These are phyloP conservation scores for Gephyroberyx darwinii DNA, from an alignment of 2,797 vertebrate species.

Conservation along the genomic window DNA sequence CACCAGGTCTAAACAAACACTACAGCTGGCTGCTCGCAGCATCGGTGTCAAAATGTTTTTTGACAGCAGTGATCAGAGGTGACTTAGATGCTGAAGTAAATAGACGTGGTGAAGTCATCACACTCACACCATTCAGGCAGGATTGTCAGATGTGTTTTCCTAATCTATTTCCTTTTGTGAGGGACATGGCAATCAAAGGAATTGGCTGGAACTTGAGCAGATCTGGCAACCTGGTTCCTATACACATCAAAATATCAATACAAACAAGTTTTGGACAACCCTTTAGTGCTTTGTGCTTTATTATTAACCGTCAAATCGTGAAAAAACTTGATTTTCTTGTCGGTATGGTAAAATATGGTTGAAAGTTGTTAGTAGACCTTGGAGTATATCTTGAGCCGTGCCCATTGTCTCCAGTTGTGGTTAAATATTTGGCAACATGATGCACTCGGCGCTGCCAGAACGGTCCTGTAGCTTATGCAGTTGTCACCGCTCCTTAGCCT, in stretches of 20 bases:
- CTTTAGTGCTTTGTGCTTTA: not conserved
- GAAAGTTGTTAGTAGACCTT: no score
- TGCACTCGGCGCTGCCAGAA: not conserved
- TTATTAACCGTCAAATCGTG: no score
- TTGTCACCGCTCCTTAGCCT: conserved; percentile 12
- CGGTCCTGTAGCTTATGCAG: conserved; percentile 3
- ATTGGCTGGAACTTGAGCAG: not conserved
- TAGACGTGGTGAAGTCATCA: no score
- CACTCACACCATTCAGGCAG: no score
- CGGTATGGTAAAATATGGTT: no score
- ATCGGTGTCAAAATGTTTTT: conserved; percentile 1
- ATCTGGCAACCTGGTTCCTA: not conserved
- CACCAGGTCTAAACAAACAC: not conserved
- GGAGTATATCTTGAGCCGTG: not conserved
- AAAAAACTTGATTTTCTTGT: not conserved
- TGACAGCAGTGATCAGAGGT: conserved; percentile 6
- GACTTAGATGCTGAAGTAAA: conserved; percentile 7
- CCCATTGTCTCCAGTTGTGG: not conserved
- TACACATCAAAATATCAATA: not conserved
- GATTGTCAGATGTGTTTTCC: no score
- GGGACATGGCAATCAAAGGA: not conserved
- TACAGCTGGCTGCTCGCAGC: conserved; percentile 2
- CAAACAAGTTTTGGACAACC: not conserved
- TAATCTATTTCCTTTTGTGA: no score
- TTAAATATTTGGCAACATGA: not conserved